phyloP scores from a whole-genome alignment of 2,113 vertebrate genomes.

The Haemorhous mexicanus region DNA sequence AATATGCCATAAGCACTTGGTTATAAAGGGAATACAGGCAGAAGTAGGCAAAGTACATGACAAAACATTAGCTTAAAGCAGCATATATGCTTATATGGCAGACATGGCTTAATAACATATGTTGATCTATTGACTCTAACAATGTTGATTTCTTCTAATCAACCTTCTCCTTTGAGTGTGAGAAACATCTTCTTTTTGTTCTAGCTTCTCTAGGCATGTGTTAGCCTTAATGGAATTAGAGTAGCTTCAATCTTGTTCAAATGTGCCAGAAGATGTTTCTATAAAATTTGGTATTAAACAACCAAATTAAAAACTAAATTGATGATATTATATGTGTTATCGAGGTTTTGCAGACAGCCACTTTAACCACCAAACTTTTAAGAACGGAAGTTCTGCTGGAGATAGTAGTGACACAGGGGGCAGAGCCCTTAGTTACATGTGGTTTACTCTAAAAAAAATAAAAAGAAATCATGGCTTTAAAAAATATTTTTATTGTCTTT shows the following conservation, averaged over 20 bases:
- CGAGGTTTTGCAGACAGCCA: background rate
- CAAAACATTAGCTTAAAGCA: background rate
- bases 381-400: background rate
- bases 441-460: background rate
- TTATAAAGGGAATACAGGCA: background rate
- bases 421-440: background rate
- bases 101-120: background rate
- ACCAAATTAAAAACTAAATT: background rate
- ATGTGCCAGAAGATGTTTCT: background rate
- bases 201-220: background rate
- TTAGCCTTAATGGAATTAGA: background rate
- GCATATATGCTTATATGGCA: background rate
- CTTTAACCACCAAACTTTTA: background rate
- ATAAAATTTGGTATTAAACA: background rate
- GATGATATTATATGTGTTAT: background rate
- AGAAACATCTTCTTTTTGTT: conserved; percentile 15
- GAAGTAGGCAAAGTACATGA: background rate
- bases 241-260: background rate
- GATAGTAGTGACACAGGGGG: background rate
- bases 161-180: background rate
- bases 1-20: background rate
- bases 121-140: background rate
- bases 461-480: background rate
- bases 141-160: conserved; percentile 13
- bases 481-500: background rate